These are phyloP conservation scores for Phrynocephalus guinanensis DNA, from an alignment of 2,797 vertebrate genomes.

Conservation along the genomic window DNA sequence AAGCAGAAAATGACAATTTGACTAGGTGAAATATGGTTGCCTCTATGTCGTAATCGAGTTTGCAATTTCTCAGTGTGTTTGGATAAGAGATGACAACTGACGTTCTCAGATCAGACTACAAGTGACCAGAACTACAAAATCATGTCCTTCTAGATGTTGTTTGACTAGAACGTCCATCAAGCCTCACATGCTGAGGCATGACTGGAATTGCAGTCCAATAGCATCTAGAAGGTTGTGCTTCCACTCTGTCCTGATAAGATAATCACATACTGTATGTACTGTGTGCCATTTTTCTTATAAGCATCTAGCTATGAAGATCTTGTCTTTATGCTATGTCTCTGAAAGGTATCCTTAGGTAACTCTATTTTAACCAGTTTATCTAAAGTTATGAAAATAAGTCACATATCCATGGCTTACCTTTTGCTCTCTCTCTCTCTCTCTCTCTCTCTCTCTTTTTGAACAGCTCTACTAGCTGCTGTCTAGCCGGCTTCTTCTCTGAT, in stretches of 20 bases:
- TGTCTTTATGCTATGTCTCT: background rate
- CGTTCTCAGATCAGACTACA: conserved; percentile 2
- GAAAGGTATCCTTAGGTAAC: background rate
- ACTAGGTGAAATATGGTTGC: background rate
- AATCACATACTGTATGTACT: no score
- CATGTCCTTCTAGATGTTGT: background rate
- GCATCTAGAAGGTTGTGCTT: no score
- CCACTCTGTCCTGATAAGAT: no score
- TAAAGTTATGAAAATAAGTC: conserved; percentile 10
- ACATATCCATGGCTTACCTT: no score
- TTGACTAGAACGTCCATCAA: no score
- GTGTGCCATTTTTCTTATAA: no score
- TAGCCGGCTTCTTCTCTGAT: conserved; percentile 2
- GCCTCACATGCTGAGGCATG: no score
- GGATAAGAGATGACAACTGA: conserved; percentile 24
- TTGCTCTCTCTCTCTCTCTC: no score
- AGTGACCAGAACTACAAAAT: background rate
- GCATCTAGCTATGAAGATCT: no score
- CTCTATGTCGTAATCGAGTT: conserved; percentile 26
- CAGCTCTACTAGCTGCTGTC: conserved; percentile 14
- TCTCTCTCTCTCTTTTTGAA: conserved; percentile 1
- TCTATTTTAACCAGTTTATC: background rate
- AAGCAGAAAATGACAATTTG: conserved; percentile 5
- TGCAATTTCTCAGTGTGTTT: background rate
- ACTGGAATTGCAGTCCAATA: no score